Evolutionary conservation across 2,888 invertebrate species (phyloP).

Genomic region (Coelinius sp.): DNA sequence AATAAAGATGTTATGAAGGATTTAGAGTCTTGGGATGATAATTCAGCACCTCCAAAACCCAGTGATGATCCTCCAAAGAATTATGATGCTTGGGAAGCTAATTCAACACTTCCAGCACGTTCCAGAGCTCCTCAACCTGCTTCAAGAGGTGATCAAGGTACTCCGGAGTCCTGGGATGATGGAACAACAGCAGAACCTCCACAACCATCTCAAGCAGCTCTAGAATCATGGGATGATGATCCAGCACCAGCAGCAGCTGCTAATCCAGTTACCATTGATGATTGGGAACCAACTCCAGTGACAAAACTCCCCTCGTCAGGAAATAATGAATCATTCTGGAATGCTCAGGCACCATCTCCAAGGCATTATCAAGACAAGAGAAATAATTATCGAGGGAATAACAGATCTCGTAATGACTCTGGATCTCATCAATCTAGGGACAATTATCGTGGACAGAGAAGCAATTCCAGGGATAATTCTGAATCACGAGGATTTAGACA

Average conservation of each 20-base stretch:
- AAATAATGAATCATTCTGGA: no score
- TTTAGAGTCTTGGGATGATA: constrained; percentile 4
- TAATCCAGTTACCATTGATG: no score
- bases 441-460: background rate
- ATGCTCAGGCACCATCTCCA: no score
- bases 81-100: no score
- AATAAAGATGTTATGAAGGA: background rate
- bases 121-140: no score
- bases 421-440: background rate
- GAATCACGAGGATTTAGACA: background rate
- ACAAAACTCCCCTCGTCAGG: no score
- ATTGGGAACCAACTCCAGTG: no score
- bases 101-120: no score
- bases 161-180: background rate
- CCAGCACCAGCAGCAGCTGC: background rate
- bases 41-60: background rate
- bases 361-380: background rate
- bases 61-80: no score
- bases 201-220: background rate
- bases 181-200: background rate
- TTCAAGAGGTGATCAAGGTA: no score
- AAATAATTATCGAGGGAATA: background rate
- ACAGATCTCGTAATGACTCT: background rate
- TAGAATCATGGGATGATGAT: background rate
- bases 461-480: background rate